Conservation (phyloP, 2,888 invertebrate genomes). For the Arrhopalites spinosus region DNA sequence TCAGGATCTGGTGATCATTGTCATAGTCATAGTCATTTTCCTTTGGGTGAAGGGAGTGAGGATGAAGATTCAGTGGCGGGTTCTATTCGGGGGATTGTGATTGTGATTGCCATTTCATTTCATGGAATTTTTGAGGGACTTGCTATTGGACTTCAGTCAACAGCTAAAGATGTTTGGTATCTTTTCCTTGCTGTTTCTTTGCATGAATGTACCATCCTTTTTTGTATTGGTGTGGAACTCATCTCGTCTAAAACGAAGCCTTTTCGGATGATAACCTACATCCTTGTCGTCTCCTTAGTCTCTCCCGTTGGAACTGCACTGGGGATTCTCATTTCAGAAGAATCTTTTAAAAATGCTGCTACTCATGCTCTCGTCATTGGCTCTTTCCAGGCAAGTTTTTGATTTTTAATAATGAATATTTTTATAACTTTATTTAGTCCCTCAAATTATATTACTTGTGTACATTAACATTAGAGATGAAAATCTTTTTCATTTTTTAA, state of each 20-base stretch:
- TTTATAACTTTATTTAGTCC: too few relatives aligned
- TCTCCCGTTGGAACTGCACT: constrained; percentile 63
- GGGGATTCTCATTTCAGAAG: constrained; percentile 61
- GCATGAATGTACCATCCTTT: constrained; percentile 64
- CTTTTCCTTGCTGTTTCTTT: constrained; percentile 63
- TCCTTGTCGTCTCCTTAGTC: constrained; percentile 62
- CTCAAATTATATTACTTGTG: too few relatives aligned
- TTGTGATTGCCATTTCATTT: constrained; percentile 63
- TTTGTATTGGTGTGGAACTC: constrained; percentile 64
- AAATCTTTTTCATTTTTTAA: too few relatives aligned
- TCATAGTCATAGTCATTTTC: constrained; percentile 52
- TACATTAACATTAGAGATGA: too few relatives aligned
- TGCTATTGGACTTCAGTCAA: constrained; percentile 63
- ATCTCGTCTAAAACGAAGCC: constrained; percentile 61
- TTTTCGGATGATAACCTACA: constrained; percentile 60
- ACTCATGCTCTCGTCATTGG: constrained; percentile 60
- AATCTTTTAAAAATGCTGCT: constrained; percentile 58
- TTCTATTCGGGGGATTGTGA: constrained; percentile 60
- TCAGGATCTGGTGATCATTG: constrained; percentile 27
- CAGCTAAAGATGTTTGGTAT: constrained; percentile 62
- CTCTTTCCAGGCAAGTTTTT: constrained; percentile 53
- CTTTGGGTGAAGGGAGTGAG: constrained; percentile 42
- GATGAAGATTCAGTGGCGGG: constrained; percentile 55
- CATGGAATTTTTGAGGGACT: constrained; percentile 66
- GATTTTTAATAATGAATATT: not conserved